Base-by-base conservation (phyloP, 2,797 vertebrate species). In the Synanceia verrucosa region DNA sequence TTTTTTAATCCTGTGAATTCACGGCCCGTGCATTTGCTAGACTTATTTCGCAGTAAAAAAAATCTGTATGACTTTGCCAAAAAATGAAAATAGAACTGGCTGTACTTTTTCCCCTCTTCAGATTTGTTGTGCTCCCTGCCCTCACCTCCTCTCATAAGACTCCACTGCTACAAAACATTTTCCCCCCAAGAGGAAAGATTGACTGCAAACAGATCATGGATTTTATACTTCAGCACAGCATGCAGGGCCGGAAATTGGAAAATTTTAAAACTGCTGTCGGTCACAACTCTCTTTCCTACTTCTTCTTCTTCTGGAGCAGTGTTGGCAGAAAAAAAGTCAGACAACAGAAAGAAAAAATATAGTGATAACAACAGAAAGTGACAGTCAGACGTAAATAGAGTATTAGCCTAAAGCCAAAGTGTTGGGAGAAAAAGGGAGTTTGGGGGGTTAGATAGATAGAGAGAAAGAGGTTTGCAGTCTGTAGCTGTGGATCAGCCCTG, bases 401-500 rank as follows among this genome's bases (percentile, higher is more conserved):
- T 65, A 72, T 86, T 79, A 79, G 83, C 88, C 84, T 82, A 43
- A 74, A 90, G 83, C 83, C 29, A 79, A 74, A 73, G 52, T 68
- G 65, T 73, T 67, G 55, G 60, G 50, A 76, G 76, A 14, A 66
- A 76, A 86, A 55, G 62, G 73, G 65, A 39, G 53, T 80, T 81
- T n/a, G 62, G 18, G 57, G 33, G 73, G 71, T 9, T 63, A 56
- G 52, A 81, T 68, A 26, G 56, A 81, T 55, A 72, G 37, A 43
- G 26, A 41, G 51, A 69, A 21, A 72, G 64, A 83, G 79, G 57
- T 73, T 71, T 76, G 63, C 72, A 78, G 87, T 85, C 82, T 67
- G 44, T 75, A 86, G 88, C 83, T 70, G 81, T 76, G 82, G 79
- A 87, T 91, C 89, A 89, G 82, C 74, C 57, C 77, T 23, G 66